A percentile compares a stretch with the other conserved stretches of the same genome.
These are phyloP conservation scores for Amphiprion clarkii DNA, from an alignment of 2,797 vertebrate species.

Conservation along the genomic window DNA sequence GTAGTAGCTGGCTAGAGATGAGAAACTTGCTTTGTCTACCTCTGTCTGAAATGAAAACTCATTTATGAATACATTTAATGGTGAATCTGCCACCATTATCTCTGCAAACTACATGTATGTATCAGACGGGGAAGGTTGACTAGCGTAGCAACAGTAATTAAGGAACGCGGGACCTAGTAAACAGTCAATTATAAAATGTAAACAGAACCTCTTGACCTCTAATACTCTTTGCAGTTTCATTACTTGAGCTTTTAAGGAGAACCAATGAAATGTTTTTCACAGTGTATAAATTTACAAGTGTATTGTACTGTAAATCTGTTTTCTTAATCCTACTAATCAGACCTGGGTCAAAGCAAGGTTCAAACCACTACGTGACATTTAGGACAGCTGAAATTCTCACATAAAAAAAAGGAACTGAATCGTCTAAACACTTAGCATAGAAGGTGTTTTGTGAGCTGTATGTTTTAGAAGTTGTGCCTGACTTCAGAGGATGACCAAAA, in stretches of 20 bases:
- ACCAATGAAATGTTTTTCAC: slow-evolving; percentile 66
- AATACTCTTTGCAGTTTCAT: slow-evolving; percentile 32
- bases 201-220: slow-evolving; percentile 25
- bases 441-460: not conserved
- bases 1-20: not conserved
- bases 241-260: slow-evolving; percentile 67
- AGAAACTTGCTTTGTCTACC: not conserved
- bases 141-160: not conserved
- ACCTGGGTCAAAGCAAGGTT: slow-evolving; percentile 68
- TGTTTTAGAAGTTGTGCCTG: not conserved
- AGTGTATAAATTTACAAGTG: slow-evolving; percentile 71
- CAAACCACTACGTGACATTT: slow-evolving; percentile 13
- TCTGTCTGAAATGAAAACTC: slow-evolving; percentile 6
- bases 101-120: not conserved
- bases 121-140: not conserved
- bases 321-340: slow-evolving; percentile 68
- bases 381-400: slow-evolving; percentile 9
- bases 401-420: not conserved
- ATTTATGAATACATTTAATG: not conserved
- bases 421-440: slow-evolving; percentile 3
- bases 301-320: slow-evolving; percentile 81
- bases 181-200: not conserved
- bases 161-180: not conserved
- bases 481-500: not conserved
- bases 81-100: not conserved